Base-by-base conservation (phyloP, 92 coral and sea anemone species). In the Plumapathes pennacea region DNA sequence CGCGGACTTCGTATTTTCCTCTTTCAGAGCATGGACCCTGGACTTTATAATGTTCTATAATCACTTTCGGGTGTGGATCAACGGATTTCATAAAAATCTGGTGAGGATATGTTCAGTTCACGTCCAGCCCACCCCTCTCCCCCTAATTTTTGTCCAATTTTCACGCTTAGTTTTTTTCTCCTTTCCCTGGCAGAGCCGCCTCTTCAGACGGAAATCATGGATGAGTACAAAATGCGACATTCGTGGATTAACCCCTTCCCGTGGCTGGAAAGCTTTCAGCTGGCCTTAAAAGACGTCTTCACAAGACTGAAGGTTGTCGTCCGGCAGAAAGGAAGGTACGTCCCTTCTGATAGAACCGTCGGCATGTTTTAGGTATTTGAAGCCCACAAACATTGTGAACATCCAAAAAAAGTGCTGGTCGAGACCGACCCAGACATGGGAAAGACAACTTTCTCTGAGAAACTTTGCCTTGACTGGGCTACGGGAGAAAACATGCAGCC, bases 341-440 rank as follows among this genome's bases (percentile, higher is more conserved):
- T 43, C 32, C 23, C 44, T n/a, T 17, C 61, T 26, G 19, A 14
- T 37, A 29, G 32, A 36, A 25, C 10, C 32, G 63, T 71, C 37
- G 50, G 32, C 22, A 51, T 71, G 71, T 60, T 55, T 12, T 32
- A 51, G 26, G 33, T 71, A 45, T 71, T 71, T 24, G 32, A 71
- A 21, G 41, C 69, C 5, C 66, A 51, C 9, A 36, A 31, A 10
- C n/a, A n/a, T 32, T 59, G 69, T 13, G 10, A 3, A 7, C 28
- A 60, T 13, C 69, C 67, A 3, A 64, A 69, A 9, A 59, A 50
- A 36, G 78, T 71, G 51, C 38, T 71, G 32, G 60, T 71, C 23
- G 78, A 71, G 41, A 69, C 69, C 21, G 21, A 30, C 2, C 69
- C 62, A 17, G 78, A 69, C 15, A 51, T 30, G 30, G 78, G 78